Evolutionary conservation across 2,797 vertebrate species (phyloP), one percentile per base, ranked within the genome.

Genomic region (Macrochelys suwanniensis): DNA sequence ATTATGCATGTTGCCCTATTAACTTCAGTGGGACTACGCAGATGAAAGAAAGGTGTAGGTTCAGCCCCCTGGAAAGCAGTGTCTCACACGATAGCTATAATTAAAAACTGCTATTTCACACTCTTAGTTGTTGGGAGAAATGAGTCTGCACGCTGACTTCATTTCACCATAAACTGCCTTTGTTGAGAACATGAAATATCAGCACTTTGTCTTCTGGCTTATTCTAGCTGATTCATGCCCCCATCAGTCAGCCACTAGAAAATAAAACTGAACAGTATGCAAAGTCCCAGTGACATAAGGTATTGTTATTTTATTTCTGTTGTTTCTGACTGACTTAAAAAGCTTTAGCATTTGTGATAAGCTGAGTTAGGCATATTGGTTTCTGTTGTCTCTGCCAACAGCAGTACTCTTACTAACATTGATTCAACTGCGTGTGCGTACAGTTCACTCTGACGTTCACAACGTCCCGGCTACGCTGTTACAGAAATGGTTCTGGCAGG

Each of bases 271-370:
- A 77, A 93, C 91, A 77, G 15, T 57, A 80, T 5, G 3, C n/a
- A 25, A 42, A 84, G 17, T 37, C 28, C 15, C n/a, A 31, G 12
- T 51, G 49, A 68, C 65, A 65, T 0, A 8, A 15, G 82, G 7
- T 0, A 0, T 50, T 10, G 2, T 1, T 84, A 42, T 80, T 85
- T 53, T 31, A 16, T 77, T 77, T 49, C 6, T 13, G 0, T 45
- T 68, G 2, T 50, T 82, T 87, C 84, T 87, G 49, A 82, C 28
- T 80, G 57, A 42, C 49, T 0, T 28, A 47, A 1, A 80, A 13
- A 47, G 16, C 42, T 23, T 95, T 23, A 42, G n/a, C 49, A 5
- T 80, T 89, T 51, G 42, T 84, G 42, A 51, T 83, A 50, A 92
- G 51, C 1, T 50, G 28, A 79, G 7, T 59, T 80, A 65, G 15